Percentiles rank a stretch among this genome's conserved stretches.
phyloP scores from a whole-genome alignment of 2,888 invertebrate genomes.

The Trichogramma evanescens region DNA sequence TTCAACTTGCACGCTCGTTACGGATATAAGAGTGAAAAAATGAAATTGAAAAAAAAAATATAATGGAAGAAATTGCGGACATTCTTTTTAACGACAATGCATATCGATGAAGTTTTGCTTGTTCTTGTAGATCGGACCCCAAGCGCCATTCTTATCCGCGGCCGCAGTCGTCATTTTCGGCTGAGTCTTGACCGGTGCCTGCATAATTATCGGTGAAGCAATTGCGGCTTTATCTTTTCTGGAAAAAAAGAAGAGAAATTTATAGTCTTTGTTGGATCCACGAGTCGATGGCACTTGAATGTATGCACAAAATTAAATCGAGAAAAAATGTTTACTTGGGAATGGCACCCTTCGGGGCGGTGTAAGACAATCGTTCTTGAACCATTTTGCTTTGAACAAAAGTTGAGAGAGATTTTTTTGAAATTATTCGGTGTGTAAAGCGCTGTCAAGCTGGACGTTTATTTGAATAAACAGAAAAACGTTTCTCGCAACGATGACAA shows the following conservation, averaged over 20 bases:
- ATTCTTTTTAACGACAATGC: slow-evolving; percentile 55
- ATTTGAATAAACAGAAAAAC: slow-evolving; percentile 1
- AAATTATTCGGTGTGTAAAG: neutral
- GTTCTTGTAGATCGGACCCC: slow-evolving; percentile 70
- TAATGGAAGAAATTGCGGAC: neutral
- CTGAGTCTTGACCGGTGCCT: slow-evolving; percentile 24
- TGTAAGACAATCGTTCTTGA: slow-evolving; percentile 13
- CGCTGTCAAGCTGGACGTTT: neutral
- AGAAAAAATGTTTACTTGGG: neutral
- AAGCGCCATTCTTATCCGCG: slow-evolving; percentile 53
- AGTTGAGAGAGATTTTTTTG: neutral
- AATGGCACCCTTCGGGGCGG: slow-evolving; percentile 3
- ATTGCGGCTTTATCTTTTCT: slow-evolving; percentile 37
- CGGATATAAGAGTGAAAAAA: neutral
- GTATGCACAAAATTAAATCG: too few relatives aligned
- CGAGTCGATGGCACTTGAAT: too few relatives aligned
- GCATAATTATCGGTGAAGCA: slow-evolving; percentile 19
- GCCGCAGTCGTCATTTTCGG: neutral
- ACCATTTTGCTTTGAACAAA: slow-evolving; percentile 13
- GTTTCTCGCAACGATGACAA: slow-evolving; percentile 22
- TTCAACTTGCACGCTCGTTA: neutral
- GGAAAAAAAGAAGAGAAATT: slow-evolving; percentile 12
- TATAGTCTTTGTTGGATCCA: neutral
- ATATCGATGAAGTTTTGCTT: slow-evolving; percentile 65
- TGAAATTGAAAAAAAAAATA: neutral